phyloP scores from a whole-genome alignment of 2,113 vertebrate genomes.

The Panthera uncia region DNA sequence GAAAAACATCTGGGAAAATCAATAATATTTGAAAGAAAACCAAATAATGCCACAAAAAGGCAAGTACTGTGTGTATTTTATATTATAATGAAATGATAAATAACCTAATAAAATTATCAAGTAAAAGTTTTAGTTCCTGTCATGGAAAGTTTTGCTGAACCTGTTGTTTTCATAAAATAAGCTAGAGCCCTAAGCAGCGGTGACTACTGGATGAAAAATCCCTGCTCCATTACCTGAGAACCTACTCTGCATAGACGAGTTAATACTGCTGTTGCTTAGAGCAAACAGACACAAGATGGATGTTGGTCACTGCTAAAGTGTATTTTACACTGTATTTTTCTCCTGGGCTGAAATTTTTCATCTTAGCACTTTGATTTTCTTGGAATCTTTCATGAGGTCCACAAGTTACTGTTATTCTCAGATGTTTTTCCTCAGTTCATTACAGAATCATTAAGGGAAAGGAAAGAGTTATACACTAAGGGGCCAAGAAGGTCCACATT shows the following conservation, averaged over 20 bases:
- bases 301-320: not conserved
- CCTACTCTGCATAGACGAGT: not conserved
- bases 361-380: not conserved
- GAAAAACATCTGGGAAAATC: not conserved
- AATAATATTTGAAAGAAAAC: constrained; percentile 8
- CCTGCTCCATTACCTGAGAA: not conserved
- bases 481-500: not conserved
- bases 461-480: not conserved
- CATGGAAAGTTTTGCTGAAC: not conserved
- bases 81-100: not conserved
- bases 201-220: not conserved
- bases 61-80: not conserved
- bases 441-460: not conserved
- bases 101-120: not conserved
- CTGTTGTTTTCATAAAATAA: not conserved
- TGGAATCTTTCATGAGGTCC: not conserved
- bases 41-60: not conserved
- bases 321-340: not conserved
- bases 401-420: not conserved
- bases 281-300: not conserved
- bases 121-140: not conserved
- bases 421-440: not conserved
- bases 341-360: not conserved
- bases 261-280: not conserved
- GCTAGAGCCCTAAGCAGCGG: not conserved